A percentile compares a stretch with the other conserved stretches of the same genome.
phyloP scores from a whole-genome alignment of 2,113 vertebrate genomes.

The Paedocypris sp. region DNA sequence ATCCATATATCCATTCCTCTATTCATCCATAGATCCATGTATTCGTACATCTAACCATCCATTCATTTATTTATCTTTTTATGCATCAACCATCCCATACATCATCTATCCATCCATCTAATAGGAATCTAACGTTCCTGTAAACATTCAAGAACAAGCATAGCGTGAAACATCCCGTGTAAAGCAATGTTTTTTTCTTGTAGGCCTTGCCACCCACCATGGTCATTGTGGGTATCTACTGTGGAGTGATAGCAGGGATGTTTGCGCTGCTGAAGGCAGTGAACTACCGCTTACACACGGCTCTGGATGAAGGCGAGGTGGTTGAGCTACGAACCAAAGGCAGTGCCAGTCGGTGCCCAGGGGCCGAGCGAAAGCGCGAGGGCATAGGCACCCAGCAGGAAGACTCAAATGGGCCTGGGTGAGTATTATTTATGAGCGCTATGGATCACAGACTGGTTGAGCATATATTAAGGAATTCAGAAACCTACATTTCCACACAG shows the following conservation, averaged over 20 bases:
- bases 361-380: slow-evolving; percentile 66
- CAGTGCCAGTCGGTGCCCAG: slow-evolving; percentile 62
- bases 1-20: too few species aligned
- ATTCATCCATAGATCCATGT: too few species aligned
- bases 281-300: slow-evolving; percentile 91
- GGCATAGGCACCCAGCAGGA: slow-evolving; percentile 65
- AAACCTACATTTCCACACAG: too few species aligned
- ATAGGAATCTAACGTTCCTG: too few species aligned
- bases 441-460: too few species aligned
- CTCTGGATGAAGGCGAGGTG: slow-evolving; percentile 93
- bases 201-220: slow-evolving; percentile 93
- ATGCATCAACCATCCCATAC: too few species aligned
- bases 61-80: too few species aligned
- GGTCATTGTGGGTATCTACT: slow-evolving; percentile 96
- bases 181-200: slow-evolving; percentile 1
- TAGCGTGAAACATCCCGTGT: too few species aligned
- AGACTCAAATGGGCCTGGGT: slow-evolving; percentile 92
- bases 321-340: slow-evolving; percentile 76
- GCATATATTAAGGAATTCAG: too few species aligned
- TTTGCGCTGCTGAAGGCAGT: slow-evolving; percentile 91
- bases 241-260: slow-evolving; percentile 84
- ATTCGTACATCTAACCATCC: too few species aligned
- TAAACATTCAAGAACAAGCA: too few species aligned
- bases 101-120: too few species aligned
- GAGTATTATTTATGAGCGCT: slow-evolving; percentile 44